phyloP scores from a whole-genome alignment of 2,113 vertebrate genomes.

The Mystacornis crossleyi region DNA sequence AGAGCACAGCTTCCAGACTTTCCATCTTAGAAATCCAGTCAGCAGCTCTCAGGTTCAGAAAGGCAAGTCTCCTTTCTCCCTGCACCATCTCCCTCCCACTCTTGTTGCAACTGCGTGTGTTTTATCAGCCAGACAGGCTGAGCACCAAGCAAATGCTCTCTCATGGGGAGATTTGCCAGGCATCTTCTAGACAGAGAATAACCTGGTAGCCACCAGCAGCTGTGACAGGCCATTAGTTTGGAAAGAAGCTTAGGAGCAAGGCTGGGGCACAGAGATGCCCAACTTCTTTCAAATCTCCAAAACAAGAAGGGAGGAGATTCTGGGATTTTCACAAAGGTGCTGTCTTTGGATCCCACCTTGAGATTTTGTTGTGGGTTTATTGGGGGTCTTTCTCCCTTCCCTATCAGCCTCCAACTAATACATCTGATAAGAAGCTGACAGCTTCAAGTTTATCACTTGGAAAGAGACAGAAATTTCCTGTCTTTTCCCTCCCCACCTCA shows the following conservation, averaged over 20 bases:
- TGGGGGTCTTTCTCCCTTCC: not conserved
- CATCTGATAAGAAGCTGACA: not conserved
- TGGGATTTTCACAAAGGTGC: not conserved
- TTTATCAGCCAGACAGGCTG: not conserved
- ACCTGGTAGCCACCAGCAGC: not conserved
- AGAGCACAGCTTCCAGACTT: not conserved
- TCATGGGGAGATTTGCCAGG: not conserved
- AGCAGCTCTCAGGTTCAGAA: not conserved
- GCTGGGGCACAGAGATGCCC: not conserved
- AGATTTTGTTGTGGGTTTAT: not conserved
- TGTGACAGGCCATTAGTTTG: not conserved
- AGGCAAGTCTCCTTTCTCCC: not conserved
- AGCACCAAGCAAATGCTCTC: not conserved
- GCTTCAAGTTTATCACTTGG: not conserved
- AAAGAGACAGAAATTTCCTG: not conserved
- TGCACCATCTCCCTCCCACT: not conserved
- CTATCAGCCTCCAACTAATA: not conserved
- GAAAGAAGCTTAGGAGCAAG: not conserved
- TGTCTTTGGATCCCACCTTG: not conserved
- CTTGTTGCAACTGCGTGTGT: not conserved
- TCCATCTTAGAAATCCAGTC: not conserved
- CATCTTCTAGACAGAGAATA: not conserved
- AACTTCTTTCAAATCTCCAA: not conserved
- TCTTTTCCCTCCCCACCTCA: not conserved
- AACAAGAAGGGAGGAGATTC: not conserved